Evolutionary conservation across 2,888 invertebrate species (phyloP).

Genomic region (Pseudolycoriella hygida): DNA sequence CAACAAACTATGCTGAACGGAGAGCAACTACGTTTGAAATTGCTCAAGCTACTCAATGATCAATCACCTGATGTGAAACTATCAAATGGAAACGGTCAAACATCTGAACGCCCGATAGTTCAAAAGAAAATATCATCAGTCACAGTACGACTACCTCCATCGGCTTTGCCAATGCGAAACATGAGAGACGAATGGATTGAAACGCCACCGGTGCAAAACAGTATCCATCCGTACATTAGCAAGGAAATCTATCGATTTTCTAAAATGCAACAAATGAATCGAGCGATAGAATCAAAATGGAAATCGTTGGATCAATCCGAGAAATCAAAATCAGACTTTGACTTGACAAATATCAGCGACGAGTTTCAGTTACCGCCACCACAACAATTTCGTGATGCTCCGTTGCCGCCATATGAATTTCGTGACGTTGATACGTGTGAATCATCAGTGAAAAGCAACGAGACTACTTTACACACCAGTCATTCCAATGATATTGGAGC

Average conservation of each 20-base stretch:
- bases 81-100: conserved; percentile 3
- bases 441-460: conserved; percentile 1
- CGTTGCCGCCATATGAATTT: conserved; percentile 59
- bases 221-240: conserved; percentile 33
- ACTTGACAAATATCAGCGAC: conserved; percentile 39
- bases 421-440: conserved; percentile 23
- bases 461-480: background rate
- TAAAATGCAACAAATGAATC: conserved; percentile 22
- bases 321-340: conserved; percentile 41
- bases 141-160: conserved; percentile 16
- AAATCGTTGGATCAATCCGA: conserved; percentile 20
- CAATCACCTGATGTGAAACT: conserved; percentile 12
- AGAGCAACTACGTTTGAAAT: conserved; percentile 44
- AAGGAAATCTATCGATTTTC: conserved; percentile 30
- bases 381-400: conserved; percentile 66
- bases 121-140: conserved; percentile 24
- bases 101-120: conserved; percentile 13
- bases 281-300: conserved; percentile 32
- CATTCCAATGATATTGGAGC: conserved; percentile 13
- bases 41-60: conserved; percentile 37
- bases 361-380: conserved; percentile 59
- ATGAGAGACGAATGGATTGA: conserved; percentile 14
- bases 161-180: conserved; percentile 12
- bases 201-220: conserved; percentile 13
- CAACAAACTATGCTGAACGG: conserved; percentile 35